These are phyloP conservation scores for Festucalex cinctus DNA, from an alignment of 2,113 vertebrate genomes.

Conservation along the genomic window DNA sequence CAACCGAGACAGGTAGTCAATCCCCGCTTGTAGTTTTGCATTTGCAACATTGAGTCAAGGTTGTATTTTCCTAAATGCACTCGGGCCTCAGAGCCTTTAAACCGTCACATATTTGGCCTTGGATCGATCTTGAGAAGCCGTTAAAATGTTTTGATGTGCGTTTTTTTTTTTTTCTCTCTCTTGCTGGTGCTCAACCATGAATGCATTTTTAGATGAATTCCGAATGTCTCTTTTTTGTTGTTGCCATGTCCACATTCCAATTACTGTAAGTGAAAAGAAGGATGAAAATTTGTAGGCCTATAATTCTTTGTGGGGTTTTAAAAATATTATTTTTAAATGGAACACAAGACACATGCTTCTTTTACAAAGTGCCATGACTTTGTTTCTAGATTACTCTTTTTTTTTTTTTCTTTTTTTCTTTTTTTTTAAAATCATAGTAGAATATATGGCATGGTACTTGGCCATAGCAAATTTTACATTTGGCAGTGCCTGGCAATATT, in stretches of 20 bases:
- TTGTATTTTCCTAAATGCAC: constrained; percentile 4
- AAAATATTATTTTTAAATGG: neutral
- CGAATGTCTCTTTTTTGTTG: constrained; percentile 4
- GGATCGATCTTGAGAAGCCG: constrained; percentile 10
- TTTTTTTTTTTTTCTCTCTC: neutral
- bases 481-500: constrained; percentile 5
- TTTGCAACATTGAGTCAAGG: constrained; percentile 1
- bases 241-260: constrained; percentile 6
- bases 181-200: constrained; percentile 6
- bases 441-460: constrained; percentile 15
- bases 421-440: no score
- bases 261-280: neutral
- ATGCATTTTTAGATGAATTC: constrained; percentile 15
- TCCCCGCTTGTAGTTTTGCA: neutral
- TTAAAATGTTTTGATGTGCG: constrained; percentile 21
- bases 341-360: neutral
- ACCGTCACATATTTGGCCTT: constrained; percentile 1
- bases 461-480: neutral
- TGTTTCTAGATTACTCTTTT: neutral
- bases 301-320: constrained; percentile 5
- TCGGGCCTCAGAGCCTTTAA: constrained; percentile 13
- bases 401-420: neutral
- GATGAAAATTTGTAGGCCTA: constrained; percentile 9
- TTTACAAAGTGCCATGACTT: neutral
- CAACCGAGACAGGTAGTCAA: neutral